A percentile compares a stretch with the other conserved stretches of the same genome.
Conservation (phyloP, 2,888 invertebrate species). For the Cancer borealis region DNA sequence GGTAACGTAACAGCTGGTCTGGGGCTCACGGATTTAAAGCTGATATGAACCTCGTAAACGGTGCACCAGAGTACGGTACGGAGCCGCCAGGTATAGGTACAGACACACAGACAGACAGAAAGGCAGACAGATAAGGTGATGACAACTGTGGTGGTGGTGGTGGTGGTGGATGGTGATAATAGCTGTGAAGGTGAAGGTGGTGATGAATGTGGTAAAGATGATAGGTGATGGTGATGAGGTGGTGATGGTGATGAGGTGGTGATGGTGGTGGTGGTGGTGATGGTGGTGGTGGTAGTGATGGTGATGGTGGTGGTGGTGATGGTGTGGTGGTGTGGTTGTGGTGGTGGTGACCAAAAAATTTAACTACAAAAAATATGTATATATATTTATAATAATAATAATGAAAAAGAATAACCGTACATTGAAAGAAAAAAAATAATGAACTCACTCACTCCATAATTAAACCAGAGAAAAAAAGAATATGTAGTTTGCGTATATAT, state of each 20-base stretch:
- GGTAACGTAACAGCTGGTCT: constrained; percentile 37
- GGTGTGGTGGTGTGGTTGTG: background rate
- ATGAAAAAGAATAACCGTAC: background rate
- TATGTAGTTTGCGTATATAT: background rate
- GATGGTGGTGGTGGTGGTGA: background rate
- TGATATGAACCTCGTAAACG: background rate
- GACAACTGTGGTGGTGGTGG: background rate
- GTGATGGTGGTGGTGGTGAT: background rate
- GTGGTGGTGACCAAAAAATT: too few species aligned
- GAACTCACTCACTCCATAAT: background rate
- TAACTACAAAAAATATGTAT: too few species aligned
- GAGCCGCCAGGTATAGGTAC: background rate
- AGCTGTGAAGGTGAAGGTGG: background rate
- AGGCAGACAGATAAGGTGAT: background rate
- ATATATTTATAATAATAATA: background rate
- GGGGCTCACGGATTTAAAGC: constrained; percentile 34
- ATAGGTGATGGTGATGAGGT: background rate
- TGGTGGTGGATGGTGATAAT: background rate
- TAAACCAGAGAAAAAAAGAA: background rate
- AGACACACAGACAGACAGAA: background rate
- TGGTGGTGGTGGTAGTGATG: background rate
- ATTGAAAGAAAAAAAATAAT: background rate
- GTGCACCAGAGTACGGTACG: background rate
- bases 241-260: background rate
- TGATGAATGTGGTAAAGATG: background rate